Evolutionary conservation across 2,888 invertebrate genomes (phyloP).

Genomic region (Ectobius pallidus): DNA sequence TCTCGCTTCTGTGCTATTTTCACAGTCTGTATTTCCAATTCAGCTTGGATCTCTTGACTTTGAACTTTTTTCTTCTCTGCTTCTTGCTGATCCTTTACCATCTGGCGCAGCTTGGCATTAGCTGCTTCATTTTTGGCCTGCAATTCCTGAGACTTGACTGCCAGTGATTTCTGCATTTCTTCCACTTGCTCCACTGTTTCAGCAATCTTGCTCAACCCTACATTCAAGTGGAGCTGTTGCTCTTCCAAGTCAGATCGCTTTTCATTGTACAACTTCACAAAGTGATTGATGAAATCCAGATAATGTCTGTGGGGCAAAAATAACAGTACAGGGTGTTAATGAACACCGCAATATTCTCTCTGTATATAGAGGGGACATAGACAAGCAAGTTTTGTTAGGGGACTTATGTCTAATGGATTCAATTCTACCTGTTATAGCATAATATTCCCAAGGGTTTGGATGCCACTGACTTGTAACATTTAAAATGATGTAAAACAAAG

Average conservation of each 20-base stretch:
- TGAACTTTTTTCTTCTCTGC: constrained; percentile 99
- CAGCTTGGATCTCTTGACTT: constrained; percentile 94
- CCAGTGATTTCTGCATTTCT: constrained; percentile 98
- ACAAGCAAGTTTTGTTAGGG: too few relatives aligned
- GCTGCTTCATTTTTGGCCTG: constrained; percentile 99
- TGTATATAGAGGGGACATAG: too few relatives aligned
- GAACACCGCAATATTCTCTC: too few relatives aligned
- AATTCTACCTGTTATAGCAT: too few relatives aligned
- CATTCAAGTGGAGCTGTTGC: constrained; percentile 97
- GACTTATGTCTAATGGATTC: too few relatives aligned
- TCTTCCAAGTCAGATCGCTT: constrained; percentile 98
- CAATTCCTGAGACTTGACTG: constrained; percentile 91
- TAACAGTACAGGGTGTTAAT: too few relatives aligned
- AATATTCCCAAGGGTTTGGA: too few relatives aligned
- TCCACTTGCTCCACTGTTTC: constrained; percentile 99
- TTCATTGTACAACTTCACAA: constrained; percentile 96
- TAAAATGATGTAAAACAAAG: too few relatives aligned
- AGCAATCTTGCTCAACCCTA: constrained; percentile 97
- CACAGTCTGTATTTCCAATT: constrained; percentile 78
- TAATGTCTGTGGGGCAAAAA: constrained; percentile 77
- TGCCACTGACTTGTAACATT: too few relatives aligned
- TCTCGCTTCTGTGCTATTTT: constrained; percentile 93
- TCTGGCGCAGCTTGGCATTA: constrained; percentile 98
- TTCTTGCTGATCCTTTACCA: constrained; percentile 99
- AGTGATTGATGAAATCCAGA: constrained; percentile 98